Conservation (phyloP, 2,113 vertebrate genomes). For the Cygnus buccinator region DNA sequence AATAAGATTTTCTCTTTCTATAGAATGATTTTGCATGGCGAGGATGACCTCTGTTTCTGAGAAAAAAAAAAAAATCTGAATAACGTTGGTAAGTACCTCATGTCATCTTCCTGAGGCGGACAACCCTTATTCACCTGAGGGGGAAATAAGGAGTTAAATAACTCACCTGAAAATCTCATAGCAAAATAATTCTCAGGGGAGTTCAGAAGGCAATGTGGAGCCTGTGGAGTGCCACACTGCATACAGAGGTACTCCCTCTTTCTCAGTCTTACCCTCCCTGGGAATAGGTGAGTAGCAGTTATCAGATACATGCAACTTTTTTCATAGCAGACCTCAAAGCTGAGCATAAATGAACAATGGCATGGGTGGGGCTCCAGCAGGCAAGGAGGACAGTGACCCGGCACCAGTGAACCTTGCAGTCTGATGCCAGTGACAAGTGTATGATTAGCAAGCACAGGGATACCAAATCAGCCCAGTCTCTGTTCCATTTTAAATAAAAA, state of each 20-base stretch:
- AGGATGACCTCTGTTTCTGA: background rate
- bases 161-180: background rate
- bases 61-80: background rate
- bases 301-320: background rate
- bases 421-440: background rate
- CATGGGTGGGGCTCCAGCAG: background rate
- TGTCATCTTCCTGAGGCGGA: background rate
- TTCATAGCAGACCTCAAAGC: background rate
- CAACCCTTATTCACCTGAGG: background rate
- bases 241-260: background rate
- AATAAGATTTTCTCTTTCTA: background rate
- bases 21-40: background rate
- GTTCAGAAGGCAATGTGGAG: background rate
- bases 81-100: background rate
- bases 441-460: background rate
- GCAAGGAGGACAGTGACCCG: background rate
- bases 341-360: background rate
- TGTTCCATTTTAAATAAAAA: background rate
- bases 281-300: background rate
- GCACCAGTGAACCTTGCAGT: background rate
- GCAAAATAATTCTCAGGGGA: background rate
- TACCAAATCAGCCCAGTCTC: background rate
- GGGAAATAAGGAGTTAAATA: background rate
- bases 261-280: background rate
- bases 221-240: background rate